A percentile compares a stretch with the other conserved stretches of the same genome.
phyloP scores from a whole-genome alignment of 2,797 vertebrate genomes.

The Limnodromus scolopaceus region DNA sequence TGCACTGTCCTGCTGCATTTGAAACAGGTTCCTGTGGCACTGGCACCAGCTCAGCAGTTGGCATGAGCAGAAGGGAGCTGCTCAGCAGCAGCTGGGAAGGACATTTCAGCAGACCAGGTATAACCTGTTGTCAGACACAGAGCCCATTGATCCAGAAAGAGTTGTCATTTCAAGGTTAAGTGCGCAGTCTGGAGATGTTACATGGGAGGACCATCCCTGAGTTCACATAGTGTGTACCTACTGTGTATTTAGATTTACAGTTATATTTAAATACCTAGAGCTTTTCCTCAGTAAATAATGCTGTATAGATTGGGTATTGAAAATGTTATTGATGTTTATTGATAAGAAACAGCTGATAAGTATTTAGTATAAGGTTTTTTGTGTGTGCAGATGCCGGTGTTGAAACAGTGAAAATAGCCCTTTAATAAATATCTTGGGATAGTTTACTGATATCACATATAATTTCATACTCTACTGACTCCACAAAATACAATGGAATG shows the following conservation, averaged over 20 bases:
- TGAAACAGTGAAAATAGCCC: not conserved
- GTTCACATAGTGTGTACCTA: not conserved
- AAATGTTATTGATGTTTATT: not conserved
- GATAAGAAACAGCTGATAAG: not conserved
- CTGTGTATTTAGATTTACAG: not conserved
- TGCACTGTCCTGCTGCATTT: not conserved
- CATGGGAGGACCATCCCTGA: not conserved
- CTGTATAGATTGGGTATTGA: not conserved
- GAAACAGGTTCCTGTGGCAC: not conserved
- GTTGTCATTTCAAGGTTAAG: constrained; percentile 56
- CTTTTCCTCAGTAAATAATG: not conserved
- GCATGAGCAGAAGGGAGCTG: not conserved
- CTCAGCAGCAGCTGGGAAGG: constrained; percentile 45
- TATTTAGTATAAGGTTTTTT: not conserved
- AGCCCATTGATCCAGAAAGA: constrained; percentile 35
- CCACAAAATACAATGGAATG: not conserved
- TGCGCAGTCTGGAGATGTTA: not conserved
- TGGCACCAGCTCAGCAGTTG: not conserved
- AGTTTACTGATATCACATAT: not conserved
- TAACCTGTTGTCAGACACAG: not conserved
- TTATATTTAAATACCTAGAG: not conserved
- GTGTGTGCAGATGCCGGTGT: not conserved
- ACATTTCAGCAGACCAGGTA: not conserved
- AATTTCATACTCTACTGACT: not conserved
- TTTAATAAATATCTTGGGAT: not conserved